These are phyloP conservation scores for Cyphomyrus discorhynchus DNA, from an alignment of 2,113 vertebrate genomes.

Conservation along the genomic window DNA sequence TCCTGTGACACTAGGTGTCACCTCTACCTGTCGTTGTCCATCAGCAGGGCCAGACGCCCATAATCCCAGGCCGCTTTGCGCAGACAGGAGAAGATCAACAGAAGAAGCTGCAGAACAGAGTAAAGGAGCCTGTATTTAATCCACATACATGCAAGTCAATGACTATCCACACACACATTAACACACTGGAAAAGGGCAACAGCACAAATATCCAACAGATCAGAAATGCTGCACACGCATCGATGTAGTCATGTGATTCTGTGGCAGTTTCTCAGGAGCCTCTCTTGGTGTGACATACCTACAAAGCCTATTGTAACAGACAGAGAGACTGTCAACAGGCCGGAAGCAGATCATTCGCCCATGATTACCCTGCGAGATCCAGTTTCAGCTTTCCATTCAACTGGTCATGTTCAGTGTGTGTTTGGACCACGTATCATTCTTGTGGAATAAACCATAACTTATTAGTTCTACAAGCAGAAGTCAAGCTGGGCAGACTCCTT, in stretches of 20 bases:
- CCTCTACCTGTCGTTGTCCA: constrained; percentile 88
- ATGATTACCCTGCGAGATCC: neutral
- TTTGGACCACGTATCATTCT: neutral
- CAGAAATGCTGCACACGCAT: neutral
- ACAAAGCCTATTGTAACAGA: neutral
- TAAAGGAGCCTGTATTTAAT: neutral
- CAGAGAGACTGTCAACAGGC: neutral
- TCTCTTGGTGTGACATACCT: neutral
- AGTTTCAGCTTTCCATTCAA: constrained; percentile 4
- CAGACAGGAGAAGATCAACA: constrained; percentile 87
- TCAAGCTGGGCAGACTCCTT: neutral
- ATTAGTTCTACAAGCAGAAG: neutral
- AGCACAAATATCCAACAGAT: neutral
- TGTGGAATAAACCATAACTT: neutral
- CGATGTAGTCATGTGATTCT: neutral
- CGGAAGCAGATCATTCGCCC: neutral
- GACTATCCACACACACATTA: neutral
- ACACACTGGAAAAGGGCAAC: neutral
- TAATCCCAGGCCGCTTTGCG: constrained; percentile 97
- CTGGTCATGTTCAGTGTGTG: neutral
- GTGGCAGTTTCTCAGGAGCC: neutral
- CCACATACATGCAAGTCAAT: neutral
- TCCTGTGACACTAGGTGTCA: neutral
- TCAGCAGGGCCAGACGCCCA: constrained; percentile 83
- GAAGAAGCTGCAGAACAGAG: constrained; percentile 66